Base-by-base conservation (phyloP, 2,113 vertebrate genomes). In the Probosciger aterrimus region DNA sequence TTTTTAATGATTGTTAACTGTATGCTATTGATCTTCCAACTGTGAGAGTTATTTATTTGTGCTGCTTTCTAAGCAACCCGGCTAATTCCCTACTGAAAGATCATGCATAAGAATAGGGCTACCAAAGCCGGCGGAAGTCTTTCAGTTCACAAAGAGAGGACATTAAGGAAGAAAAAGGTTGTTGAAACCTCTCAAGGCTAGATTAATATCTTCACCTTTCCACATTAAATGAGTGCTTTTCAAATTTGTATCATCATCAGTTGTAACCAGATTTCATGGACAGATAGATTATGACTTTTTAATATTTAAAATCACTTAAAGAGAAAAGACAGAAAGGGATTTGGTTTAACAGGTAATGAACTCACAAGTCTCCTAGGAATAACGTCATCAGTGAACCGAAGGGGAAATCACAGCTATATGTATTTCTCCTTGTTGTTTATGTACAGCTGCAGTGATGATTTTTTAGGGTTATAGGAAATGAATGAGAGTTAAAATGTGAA, bases 161-260 rank as follows among this genome's bases (percentile, higher is more conserved):
- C 64, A 86, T 86, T 84, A 94, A 79, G 82, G 69, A 92, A 68
- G 73, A 88, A 86, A 92, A 91, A 35, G 44, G 17, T 37, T 88
- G 57, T 92, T 94, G 88, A 97, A 93, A 86, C 82, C 83, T 93
- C 93, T 95, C 69, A 86, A 88, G 44, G 19, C 46, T 76, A 82
- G 47, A 88, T 84, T 94, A 86, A 37, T 91, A 79, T 46, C 50
- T 88, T 92, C 64, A 81, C 62, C 55, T 93, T 92, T 86, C 60
- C 41, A 46, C 47, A 81, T 50, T 86, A 88, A 95, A 92, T 2
- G 11, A 86, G 27, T 82, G 55, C 18, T 78, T 96, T 86, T 88
- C 73, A 90, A 64, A 88, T 90, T 52, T 82, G 18, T 78, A 30
- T 46, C 59, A 86, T 84, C 55, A 79, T 63, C 47, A 50, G 33